Conservation (phyloP, 2,888 invertebrate species). For the Lathronympha strigana region DNA sequence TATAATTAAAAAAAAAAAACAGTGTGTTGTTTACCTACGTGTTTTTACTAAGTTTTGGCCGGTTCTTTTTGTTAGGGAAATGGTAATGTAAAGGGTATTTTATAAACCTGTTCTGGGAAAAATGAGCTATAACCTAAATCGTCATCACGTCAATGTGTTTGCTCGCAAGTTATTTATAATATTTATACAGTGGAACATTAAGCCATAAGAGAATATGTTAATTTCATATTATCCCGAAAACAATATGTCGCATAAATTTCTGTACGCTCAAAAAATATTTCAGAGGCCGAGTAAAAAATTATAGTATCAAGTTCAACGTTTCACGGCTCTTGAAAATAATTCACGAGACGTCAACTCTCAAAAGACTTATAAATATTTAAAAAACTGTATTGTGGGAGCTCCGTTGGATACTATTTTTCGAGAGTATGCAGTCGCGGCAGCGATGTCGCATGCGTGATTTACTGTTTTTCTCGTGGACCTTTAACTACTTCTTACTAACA, state of each 20-base stretch:
- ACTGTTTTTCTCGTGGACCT: slow-evolving; percentile 72
- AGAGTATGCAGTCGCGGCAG: slow-evolving; percentile 66
- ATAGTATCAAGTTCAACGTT: slow-evolving; percentile 44
- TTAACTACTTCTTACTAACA: slow-evolving; percentile 69
- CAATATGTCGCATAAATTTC: slow-evolving; percentile 39
- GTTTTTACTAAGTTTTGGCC: too few species aligned
- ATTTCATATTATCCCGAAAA: slow-evolving; percentile 25
- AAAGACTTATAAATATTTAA: slow-evolving; percentile 47
- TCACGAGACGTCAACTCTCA: slow-evolving; percentile 41
- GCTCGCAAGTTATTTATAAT: too few species aligned
- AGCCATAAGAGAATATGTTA: slow-evolving; percentile 18
- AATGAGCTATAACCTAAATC: too few species aligned
- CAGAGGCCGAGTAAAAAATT: slow-evolving; percentile 41
- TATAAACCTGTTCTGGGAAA: too few species aligned
- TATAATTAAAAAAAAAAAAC: too few species aligned
- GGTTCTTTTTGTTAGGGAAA: too few species aligned
- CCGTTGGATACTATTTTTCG: slow-evolving; percentile 63
- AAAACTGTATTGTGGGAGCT: slow-evolving; percentile 48
- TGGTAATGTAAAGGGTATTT: too few species aligned
- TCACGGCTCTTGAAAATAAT: slow-evolving; percentile 43
- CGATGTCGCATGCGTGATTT: slow-evolving; percentile 75
- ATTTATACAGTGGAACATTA: slow-evolving; percentile 12
- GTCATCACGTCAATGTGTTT: too few species aligned
- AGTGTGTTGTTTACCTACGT: too few species aligned
- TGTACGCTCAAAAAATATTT: slow-evolving; percentile 42